Conservation (phyloP, 2,888 invertebrate genomes). For the Lacanobia wlatinum region DNA sequence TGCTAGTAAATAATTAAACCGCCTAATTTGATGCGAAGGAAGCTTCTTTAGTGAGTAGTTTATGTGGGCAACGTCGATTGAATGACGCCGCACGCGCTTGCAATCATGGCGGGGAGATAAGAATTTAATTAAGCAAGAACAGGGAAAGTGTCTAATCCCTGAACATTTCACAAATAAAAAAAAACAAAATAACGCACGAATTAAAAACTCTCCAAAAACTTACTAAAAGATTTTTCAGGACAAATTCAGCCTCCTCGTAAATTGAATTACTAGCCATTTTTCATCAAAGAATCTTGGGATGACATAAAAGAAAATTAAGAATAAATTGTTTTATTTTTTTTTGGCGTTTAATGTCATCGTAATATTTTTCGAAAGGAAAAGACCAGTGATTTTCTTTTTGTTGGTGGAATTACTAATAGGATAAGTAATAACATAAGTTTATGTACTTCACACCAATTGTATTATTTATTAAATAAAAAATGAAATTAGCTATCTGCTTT, state of each 20-base stretch:
- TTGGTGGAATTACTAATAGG: neutral
- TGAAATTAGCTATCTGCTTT: neutral
- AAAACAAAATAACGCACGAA: neutral
- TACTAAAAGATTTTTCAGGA: neutral
- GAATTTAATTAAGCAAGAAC: constrained; percentile 44
- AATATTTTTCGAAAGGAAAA: neutral
- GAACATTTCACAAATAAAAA: neutral
- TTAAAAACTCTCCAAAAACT: neutral
- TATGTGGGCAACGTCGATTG: constrained; percentile 83
- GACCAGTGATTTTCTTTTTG: neutral
- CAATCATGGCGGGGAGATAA: constrained; percentile 68
- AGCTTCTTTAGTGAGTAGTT: constrained; percentile 80
- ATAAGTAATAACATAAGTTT: neutral
- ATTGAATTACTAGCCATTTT: constrained; percentile 1
- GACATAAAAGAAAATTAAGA: constrained; percentile 4
- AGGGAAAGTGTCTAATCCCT: constrained; percentile 6
- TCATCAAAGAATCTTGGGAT: neutral
- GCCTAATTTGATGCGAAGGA: constrained; percentile 89
- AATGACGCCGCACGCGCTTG: constrained; percentile 73
- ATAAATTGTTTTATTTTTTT: constrained; percentile 5
- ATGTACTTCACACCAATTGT: neutral
- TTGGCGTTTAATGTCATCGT: constrained; percentile 1
- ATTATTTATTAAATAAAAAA: neutral
- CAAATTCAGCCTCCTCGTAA: neutral
- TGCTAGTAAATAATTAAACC: constrained; percentile 89